These are phyloP conservation scores for Holothuria glaberrima DNA, from an alignment of 35 echinoderm and acorn worm genomes.

Conservation along the genomic window DNA sequence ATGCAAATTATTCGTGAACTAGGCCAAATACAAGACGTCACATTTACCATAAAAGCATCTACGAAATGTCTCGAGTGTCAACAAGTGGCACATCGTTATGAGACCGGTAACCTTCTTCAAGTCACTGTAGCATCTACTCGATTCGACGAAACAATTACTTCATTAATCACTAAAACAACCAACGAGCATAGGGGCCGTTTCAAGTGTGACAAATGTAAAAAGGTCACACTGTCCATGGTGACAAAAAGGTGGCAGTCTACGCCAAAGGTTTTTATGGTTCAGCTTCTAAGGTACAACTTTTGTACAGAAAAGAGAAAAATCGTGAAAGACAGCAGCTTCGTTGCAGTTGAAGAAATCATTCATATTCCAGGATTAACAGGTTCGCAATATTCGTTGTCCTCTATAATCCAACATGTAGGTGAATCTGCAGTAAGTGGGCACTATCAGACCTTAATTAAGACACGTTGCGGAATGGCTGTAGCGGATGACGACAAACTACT, in stretches of 20 bases:
- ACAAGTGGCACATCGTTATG: neutral
- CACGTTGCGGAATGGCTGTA: too few species aligned
- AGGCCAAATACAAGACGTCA: neutral
- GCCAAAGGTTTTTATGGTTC: neutral
- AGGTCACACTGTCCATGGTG: neutral
- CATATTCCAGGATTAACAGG: neutral
- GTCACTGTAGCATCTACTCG: neutral
- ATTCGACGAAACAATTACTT: slow-evolving; percentile 10
- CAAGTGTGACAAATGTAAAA: slow-evolving; percentile 6
- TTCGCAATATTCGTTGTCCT: neutral
- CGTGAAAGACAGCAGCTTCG: slow-evolving; percentile 6
- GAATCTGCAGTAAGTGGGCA: too few species aligned
- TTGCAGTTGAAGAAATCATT: neutral
- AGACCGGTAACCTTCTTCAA: slow-evolving; percentile 1
- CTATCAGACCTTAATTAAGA: too few species aligned
- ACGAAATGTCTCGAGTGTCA: neutral
- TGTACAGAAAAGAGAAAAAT: neutral
- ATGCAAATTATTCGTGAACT: slow-evolving; percentile 20
- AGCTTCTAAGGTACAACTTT: neutral
- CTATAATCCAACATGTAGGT: neutral
- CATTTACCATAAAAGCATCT: neutral
- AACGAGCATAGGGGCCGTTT: neutral
- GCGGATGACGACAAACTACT: neutral
- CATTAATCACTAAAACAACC: neutral
- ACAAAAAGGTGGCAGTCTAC: neutral